Evolutionary conservation across 2,888 invertebrate genomes (phyloP).

Genomic region (Arrhopalites spinosus): DNA sequence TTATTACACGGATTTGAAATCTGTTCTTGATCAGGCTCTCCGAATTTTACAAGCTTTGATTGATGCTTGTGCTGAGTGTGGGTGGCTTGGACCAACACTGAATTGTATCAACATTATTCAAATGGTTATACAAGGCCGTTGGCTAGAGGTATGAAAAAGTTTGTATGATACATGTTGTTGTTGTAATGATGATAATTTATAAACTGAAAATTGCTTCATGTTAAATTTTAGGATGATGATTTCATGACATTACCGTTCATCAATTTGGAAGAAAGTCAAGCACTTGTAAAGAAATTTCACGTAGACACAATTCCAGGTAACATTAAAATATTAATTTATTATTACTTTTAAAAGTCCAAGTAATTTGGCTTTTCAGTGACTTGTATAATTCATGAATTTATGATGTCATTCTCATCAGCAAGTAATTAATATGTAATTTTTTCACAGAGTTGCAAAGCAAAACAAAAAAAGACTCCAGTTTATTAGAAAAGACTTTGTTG

Average conservation of each 20-base stretch:
- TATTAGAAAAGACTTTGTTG: slow-evolving; percentile 40
- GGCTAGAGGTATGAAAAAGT: slow-evolving; percentile 65
- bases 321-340: too few relatives aligned
- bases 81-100: slow-evolving; percentile 84
- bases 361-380: too few relatives aligned
- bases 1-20: slow-evolving; percentile 94
- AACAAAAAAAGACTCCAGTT: slow-evolving; percentile 42
- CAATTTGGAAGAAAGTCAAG: slow-evolving; percentile 67
- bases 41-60: slow-evolving; percentile 97
- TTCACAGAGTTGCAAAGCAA: slow-evolving; percentile 51
- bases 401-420: too few relatives aligned
- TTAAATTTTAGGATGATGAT: slow-evolving; percentile 68
- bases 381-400: too few relatives aligned
- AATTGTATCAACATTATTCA: slow-evolving; percentile 81
- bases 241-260: slow-evolving; percentile 76
- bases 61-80: slow-evolving; percentile 86
- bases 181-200: neutral
- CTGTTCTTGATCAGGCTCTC: slow-evolving; percentile 93
- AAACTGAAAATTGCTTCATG: neutral
- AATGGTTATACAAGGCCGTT: slow-evolving; percentile 87
- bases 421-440: too few relatives aligned
- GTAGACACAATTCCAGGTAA: slow-evolving; percentile 48
- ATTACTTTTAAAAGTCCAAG: too few relatives aligned
- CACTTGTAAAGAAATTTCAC: slow-evolving; percentile 41
- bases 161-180: neutral